Conservation (phyloP, 2,888 invertebrate genomes). For the Hemicrepidius hirtus region DNA sequence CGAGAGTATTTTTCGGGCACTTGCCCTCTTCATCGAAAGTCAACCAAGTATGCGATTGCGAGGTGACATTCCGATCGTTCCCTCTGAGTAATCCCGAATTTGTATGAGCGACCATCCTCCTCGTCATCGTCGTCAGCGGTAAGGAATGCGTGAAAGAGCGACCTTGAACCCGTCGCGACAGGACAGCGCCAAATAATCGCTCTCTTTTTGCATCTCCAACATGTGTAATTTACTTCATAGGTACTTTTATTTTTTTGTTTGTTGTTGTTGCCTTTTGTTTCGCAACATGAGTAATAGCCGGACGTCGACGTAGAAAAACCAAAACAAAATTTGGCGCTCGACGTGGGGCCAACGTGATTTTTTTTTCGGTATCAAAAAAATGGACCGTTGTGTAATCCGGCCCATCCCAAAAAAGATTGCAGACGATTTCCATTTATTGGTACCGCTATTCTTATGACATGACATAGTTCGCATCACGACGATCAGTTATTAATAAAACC, state of each 20-base stretch:
- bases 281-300: too few species aligned
- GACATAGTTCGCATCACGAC: constrained; percentile 55
- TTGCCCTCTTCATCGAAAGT: constrained; percentile 44
- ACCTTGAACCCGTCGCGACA: constrained; percentile 46
- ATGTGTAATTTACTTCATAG: constrained; percentile 11
- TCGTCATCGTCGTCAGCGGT: constrained; percentile 40
- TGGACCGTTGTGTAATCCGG: constrained; percentile 18
- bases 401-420: constrained; percentile 29
- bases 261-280: neutral
- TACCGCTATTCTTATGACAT: constrained; percentile 56
- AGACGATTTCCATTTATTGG: constrained; percentile 51
- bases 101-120: constrained; percentile 41
- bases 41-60: constrained; percentile 46
- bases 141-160: constrained; percentile 47
- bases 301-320: too few species aligned
- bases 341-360: neutral
- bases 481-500: constrained; percentile 55
- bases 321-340: too few species aligned
- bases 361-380: constrained; percentile 28
- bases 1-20: constrained; percentile 18
- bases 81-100: constrained; percentile 50
- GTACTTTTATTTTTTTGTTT: neutral
- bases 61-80: constrained; percentile 49
- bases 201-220: constrained; percentile 23
- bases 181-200: constrained; percentile 38